Base-by-base conservation (phyloP, 2,888 invertebrate species). In the Oxyteleia sp. region DNA sequence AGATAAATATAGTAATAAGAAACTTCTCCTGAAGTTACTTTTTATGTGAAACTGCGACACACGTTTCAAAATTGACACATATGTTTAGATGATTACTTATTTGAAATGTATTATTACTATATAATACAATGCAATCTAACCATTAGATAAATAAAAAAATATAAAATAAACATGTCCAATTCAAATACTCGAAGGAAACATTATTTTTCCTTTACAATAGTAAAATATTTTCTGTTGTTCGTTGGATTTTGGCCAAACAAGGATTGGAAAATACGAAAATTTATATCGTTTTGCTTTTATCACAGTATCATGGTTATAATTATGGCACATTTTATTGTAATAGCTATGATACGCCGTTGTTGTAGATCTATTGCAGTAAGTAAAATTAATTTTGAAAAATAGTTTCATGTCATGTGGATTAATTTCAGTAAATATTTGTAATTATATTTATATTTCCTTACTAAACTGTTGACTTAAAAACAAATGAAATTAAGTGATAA, bases 171-270 rank as follows among this genome's bases (percentile, higher is more conserved):
- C 3, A 32, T 32, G 32, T 1, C 10, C 10, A 32, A 8, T 32
- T 8, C 10, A 32, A 32, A 8, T 32, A 10, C 4, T 8, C 32
- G 32, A 5, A 10, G 11, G 51, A 61, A 64, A 8, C 20, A 15
- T 15, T 69, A 23, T 8, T 32, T 55, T n/a, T 69, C 69, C 10
- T 57, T 69, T 32, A 29, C 35, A 20, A 47, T 69, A 57, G 55
- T 55, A 1, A 29, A 32, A 45, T 32, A 23, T 35, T 69, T 69
- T 20, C 10, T 57, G 11, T 55, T 57, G 11, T 57, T 57, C 11
- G 23, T 69, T 57, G 69, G 69, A 29, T 57, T 69, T 55, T 69
- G 69, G 69, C 55, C 69, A 15, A 45, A 57, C n/a, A 35, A 43
- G 35, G 53, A 15, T 47, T 38, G 38, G 38, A 38, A 45, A 32